Evolutionary conservation across 2,113 vertebrate genomes (phyloP), one percentile per base, ranked within the genome.

Genomic region (Sturnus vulgaris): DNA sequence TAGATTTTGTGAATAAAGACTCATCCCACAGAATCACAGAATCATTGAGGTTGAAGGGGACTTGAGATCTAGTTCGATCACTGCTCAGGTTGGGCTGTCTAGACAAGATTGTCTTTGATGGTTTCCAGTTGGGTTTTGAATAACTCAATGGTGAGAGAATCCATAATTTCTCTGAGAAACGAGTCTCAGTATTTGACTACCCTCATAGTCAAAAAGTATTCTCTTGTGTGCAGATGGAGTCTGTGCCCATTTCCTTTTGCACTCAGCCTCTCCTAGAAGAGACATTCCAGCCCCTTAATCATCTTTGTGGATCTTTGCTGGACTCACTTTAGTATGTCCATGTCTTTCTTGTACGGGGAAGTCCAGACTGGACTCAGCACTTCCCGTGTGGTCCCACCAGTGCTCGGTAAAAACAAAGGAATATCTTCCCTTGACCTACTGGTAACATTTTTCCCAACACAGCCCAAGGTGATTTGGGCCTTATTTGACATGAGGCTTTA

Each of bases 61-160:
- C 17, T 76, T 57, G 5, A 68, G 27, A n/a, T 39, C 9, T 40
- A 33, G 15, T 69, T 57, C 52, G 83, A 61, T 11, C 20, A 5
- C 46, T 70, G 25, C 21, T 60, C 33, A 55, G n/a, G 18, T 2
- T 53, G 31, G 14, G 8, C 55, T 47, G 68, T 18, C 11, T 69
- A 44, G 60, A 39, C 11, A 47, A 78, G 35, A 11, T 52, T 68
- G 23, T 11, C n/a, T 2, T 0, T n/a, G 22, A 55, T 28, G 0
- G 0, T 21, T 49, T n/a, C 28, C 23, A 59, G 10, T 11, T 24
- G 46, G 15, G 23, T 59, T 75, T 82, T 66, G 39, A 75, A 30
- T 50, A 49, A 28, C 25, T 83, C 2, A 0, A 8, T 52, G 24
- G 33, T 50, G 11, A 37, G 7, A 49, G 5, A 69, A 35, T 55